phyloP scores from a whole-genome alignment of 2,888 invertebrate genomes.

The Idaea dimidiata region DNA sequence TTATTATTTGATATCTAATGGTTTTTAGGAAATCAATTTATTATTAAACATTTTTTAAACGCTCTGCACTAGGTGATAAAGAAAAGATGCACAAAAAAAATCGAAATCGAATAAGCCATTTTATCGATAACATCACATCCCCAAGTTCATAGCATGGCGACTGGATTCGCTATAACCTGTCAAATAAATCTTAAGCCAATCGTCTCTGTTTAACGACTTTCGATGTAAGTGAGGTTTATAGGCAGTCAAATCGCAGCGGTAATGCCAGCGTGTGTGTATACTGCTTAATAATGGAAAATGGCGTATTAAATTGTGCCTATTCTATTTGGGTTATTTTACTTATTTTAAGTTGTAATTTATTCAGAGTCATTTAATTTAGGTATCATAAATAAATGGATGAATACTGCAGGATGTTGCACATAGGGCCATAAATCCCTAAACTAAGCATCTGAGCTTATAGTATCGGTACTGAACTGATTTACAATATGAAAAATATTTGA shows the following conservation, averaged over 20 bases:
- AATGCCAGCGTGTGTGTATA: slow-evolving; percentile 24
- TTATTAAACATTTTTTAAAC: too few species aligned
- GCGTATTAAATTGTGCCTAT: not conserved
- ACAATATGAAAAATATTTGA: too few species aligned
- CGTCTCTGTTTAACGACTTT: slow-evolving; percentile 44
- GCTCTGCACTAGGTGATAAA: too few species aligned
- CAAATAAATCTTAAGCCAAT: slow-evolving; percentile 55
- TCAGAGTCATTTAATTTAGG: too few species aligned
- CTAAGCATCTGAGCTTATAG: too few species aligned
- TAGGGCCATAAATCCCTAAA: too few species aligned
- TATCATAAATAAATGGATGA: too few species aligned
- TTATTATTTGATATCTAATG: too few species aligned
- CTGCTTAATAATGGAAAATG: slow-evolving; percentile 25
- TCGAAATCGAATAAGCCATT: slow-evolving; percentile 24
- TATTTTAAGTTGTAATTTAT: too few species aligned
- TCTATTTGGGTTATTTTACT: not conserved
- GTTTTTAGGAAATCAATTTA: too few species aligned
- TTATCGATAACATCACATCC: slow-evolving; percentile 9
- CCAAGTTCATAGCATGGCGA: not conserved
- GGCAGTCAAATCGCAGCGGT: slow-evolving; percentile 40
- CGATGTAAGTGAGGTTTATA: slow-evolving; percentile 46
- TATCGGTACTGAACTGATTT: too few species aligned
- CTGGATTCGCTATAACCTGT: slow-evolving; percentile 48
- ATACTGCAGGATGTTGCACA: too few species aligned
- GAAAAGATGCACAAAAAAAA: slow-evolving; percentile 40